phyloP scores from a whole-genome alignment of 2,113 vertebrate genomes.

The Himantopus leucocephalus region DNA sequence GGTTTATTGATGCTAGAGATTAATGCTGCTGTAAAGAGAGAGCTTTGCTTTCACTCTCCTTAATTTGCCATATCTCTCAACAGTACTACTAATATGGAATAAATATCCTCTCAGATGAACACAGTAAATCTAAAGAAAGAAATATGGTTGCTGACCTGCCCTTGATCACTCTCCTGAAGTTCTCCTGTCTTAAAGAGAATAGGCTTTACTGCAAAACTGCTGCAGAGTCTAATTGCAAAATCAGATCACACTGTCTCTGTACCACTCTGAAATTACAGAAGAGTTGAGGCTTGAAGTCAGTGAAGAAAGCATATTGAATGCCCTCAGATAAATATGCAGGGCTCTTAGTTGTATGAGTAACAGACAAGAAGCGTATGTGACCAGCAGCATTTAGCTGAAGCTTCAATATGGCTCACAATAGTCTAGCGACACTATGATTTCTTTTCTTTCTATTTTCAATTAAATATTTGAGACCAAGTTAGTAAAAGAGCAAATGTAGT shows the following conservation, averaged over 20 bases:
- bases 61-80: neutral
- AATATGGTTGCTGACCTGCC: neutral
- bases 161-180: neutral
- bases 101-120: neutral
- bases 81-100: neutral
- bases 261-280: neutral
- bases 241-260: neutral
- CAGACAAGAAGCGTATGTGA: neutral
- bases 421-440: neutral
- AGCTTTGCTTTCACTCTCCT: neutral
- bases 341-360: neutral
- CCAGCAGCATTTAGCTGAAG: neutral
- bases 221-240: neutral
- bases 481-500: neutral
- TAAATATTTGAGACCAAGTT: neutral
- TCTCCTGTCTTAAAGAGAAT: neutral
- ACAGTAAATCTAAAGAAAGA: neutral
- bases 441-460: neutral
- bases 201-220: neutral
- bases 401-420: neutral
- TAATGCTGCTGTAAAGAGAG: neutral
- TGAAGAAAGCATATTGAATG: neutral
- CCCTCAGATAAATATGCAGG: neutral
- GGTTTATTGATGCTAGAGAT: neutral
- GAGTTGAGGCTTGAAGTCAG: neutral